Evolutionary conservation across 2,797 vertebrate species (phyloP), one percentile per base, ranked within the genome.

Genomic region (Cuculus canorus): DNA sequence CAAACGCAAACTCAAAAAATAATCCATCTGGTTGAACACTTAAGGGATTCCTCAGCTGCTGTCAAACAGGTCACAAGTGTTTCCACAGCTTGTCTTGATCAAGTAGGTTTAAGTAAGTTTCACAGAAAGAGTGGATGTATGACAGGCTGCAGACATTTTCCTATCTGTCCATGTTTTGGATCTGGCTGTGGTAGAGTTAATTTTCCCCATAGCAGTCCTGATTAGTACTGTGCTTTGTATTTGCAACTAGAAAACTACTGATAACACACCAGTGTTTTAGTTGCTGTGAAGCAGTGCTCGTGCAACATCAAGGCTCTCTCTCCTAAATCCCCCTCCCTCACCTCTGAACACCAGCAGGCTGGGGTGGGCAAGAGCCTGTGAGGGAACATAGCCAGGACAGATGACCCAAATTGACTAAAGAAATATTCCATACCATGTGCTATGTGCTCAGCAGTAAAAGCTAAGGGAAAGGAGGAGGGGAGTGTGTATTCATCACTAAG

Each of bases 101-200:
- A 33, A 68, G 30, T 64, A 79, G 43, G 6, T 52, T 85, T 85
- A 61, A 45, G 21, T 22, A 47, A 28, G 53, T 79, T 88, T 86
- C 57, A 64, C 30, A 85, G 64, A 77, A 77, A 75, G 23, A 11
- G 27, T 60, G 17, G 10, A 35, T 0, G 0, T 33, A 7, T 83
- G 90, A 83, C 22, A 93, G 65, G 65, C 30, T 81, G 57, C 47
- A 68, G 75, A 24, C 9, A 54, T 86, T 95, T 93, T 87, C 50
- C 33, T 79, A 16, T 73, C 30, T 45, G 21, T 43, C 8, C 21
- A 28, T 48, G 28, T 47, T 19, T 18, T 57, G 3, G 6, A 4
- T 78, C 27, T 48, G 23, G 3, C 17, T 48, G 13, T 4, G 5
- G 28, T 39, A 10, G 41, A 56, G 21, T 3, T 43, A 6, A 24